phyloP scores from a whole-genome alignment of 2,113 vertebrate genomes.

The Carassius gibelio region DNA sequence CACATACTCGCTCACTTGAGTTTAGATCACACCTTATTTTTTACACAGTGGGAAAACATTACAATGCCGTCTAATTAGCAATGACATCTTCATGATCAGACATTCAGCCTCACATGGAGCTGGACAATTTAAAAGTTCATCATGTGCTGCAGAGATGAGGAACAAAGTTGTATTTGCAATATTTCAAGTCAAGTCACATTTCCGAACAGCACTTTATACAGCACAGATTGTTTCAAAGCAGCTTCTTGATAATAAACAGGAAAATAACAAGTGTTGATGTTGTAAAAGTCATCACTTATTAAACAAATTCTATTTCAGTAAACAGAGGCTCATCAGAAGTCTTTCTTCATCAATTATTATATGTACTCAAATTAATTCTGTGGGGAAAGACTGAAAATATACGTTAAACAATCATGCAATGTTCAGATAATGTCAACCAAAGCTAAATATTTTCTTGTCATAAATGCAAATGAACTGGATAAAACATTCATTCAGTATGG shows the following conservation, averaged over 20 bases:
- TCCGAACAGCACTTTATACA: not conserved
- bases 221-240: not conserved
- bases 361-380: not conserved
- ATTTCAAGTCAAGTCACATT: not conserved
- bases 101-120: not conserved
- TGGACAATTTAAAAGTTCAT: not conserved
- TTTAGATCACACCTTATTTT: conserved; percentile 26
- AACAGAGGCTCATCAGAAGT: not conserved
- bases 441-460: not conserved
- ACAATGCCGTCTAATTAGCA: not conserved
- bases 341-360: not conserved
- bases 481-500: not conserved
- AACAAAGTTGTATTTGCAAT: not conserved
- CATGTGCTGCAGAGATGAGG: not conserved
- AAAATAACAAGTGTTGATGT: not conserved
- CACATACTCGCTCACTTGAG: not conserved
- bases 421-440: not conserved
- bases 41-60: not conserved
- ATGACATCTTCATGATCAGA: not conserved
- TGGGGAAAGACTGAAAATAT: not conserved
- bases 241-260: not conserved
- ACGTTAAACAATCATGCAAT: not conserved
- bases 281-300: not conserved
- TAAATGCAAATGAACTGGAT: not conserved
- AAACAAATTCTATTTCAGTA: not conserved